These are phyloP conservation scores for Galemys pyrenaicus DNA, from an alignment of 2,113 vertebrate genomes.

Conservation along the genomic window DNA sequence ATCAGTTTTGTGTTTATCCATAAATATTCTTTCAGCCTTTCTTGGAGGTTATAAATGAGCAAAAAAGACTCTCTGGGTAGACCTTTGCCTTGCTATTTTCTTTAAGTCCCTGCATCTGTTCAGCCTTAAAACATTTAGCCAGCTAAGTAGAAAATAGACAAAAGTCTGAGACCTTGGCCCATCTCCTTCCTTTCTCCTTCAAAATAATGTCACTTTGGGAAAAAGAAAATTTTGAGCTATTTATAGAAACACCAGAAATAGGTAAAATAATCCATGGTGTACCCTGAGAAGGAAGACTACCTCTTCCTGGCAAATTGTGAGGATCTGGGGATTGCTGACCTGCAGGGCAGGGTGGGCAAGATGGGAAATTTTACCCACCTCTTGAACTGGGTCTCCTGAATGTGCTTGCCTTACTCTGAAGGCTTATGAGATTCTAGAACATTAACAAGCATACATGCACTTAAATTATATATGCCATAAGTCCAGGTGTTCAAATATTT, in stretches of 20 bases:
- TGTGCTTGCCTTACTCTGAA: neutral
- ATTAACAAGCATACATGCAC: neutral
- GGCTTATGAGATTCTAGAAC: neutral
- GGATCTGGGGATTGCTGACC: neutral
- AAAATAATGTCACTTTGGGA: neutral
- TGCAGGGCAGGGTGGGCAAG: neutral
- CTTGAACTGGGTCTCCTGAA: too few species aligned
- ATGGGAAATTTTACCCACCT: neutral
- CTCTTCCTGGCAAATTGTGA: neutral
- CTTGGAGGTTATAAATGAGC: neutral
- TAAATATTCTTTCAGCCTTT: neutral
- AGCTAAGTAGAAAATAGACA: neutral
- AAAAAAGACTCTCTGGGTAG: neutral
- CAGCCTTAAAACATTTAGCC: neutral
- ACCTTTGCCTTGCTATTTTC: neutral
- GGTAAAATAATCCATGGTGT: neutral
- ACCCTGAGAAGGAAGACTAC: neutral
- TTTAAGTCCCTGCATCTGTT: neutral
- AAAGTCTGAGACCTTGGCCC: neutral
- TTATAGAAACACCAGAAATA: neutral
- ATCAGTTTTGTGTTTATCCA: neutral
- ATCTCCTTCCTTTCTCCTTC: neutral
- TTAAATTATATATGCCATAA: neutral
- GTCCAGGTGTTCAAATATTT: neutral
- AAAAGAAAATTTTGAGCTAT: neutral